A percentile compares a stretch with the other conserved stretches of the same genome.
phyloP scores from a whole-genome alignment of 2,113 vertebrate genomes.

The Tylochromis polylepis region DNA sequence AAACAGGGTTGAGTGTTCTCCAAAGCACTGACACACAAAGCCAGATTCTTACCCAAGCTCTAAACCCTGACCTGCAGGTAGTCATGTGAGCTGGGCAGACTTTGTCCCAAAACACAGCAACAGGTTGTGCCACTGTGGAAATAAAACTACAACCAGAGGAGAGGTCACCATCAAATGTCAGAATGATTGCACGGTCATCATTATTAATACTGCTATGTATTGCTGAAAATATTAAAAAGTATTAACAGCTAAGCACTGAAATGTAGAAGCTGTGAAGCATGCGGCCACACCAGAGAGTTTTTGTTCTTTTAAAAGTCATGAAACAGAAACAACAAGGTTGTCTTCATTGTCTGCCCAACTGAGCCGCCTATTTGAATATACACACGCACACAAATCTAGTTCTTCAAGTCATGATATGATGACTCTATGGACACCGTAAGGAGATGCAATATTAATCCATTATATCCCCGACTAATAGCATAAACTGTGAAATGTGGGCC shows the following conservation, averaged over 20 bases:
- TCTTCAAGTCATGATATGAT: not conserved
- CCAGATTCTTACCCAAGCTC: constrained; percentile 4
- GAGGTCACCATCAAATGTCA: not conserved
- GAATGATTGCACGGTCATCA: not conserved
- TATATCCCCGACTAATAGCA: not conserved
- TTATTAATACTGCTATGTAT: not conserved
- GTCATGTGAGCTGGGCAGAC: constrained; percentile 42
- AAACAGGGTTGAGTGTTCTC: not conserved
- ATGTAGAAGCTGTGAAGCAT: not conserved
- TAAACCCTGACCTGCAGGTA: constrained; percentile 39
- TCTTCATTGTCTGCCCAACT: not conserved
- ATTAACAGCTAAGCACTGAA: not conserved
- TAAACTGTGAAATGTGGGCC: not conserved
- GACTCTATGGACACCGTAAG: not conserved
- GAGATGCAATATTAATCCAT: not conserved
- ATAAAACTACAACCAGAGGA: not conserved
- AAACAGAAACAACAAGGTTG: not conserved
- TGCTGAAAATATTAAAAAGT: not conserved
- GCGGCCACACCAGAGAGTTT: not conserved
- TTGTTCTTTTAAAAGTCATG: not conserved
- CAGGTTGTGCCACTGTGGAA: constrained; percentile 8
- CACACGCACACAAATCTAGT: not conserved
- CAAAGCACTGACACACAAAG: not conserved
- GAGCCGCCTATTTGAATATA: not conserved
- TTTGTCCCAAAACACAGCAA: constrained; percentile 46